These are phyloP conservation scores for Hipparchia sbordonii DNA, from an alignment of 2,888 invertebrate species.

Conservation along the genomic window DNA sequence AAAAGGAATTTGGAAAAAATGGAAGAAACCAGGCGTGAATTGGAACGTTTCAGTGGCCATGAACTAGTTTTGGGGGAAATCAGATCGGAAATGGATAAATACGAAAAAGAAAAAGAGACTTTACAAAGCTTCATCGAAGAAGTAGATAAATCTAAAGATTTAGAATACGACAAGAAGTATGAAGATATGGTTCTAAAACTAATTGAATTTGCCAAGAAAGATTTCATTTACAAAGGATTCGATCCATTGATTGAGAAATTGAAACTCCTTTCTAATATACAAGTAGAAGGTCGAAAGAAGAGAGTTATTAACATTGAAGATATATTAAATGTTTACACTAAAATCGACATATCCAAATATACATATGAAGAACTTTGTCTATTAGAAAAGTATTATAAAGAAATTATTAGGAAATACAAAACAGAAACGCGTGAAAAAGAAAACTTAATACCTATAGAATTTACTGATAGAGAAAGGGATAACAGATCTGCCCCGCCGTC, in stretches of 20 bases:
- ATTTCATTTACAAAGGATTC: conserved; percentile 76
- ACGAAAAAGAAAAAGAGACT: conserved; percentile 66
- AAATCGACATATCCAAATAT: conserved; percentile 70
- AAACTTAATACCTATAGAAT: conserved; percentile 51
- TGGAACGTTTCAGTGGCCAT: conserved; percentile 74
- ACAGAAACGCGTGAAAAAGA: conserved; percentile 58
- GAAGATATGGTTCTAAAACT: conserved; percentile 75
- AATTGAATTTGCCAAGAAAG: conserved; percentile 75
- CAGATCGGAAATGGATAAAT: conserved; percentile 62
- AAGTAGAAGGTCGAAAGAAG: conserved; percentile 63
- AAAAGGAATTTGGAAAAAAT: conserved; percentile 75
- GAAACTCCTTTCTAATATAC: conserved; percentile 65
- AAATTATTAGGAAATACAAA: conserved; percentile 71
- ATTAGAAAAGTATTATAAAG: conserved; percentile 74
- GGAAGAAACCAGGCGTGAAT: conserved; percentile 71
- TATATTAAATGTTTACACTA: conserved; percentile 69
- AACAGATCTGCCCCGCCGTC: conserved; percentile 50
- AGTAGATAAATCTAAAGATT: conserved; percentile 70
- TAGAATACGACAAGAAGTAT: conserved; percentile 74
- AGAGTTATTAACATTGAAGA: conserved; percentile 66
- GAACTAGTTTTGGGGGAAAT: conserved; percentile 72
- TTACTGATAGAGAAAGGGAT: conserved; percentile 49
- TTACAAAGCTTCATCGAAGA: conserved; percentile 72
- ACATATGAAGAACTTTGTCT: conserved; percentile 75
- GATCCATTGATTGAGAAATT: conserved; percentile 75